phyloP scores from a whole-genome alignment of 1,140 invertebrate genomes.

The Monomorium pharaonis region DNA sequence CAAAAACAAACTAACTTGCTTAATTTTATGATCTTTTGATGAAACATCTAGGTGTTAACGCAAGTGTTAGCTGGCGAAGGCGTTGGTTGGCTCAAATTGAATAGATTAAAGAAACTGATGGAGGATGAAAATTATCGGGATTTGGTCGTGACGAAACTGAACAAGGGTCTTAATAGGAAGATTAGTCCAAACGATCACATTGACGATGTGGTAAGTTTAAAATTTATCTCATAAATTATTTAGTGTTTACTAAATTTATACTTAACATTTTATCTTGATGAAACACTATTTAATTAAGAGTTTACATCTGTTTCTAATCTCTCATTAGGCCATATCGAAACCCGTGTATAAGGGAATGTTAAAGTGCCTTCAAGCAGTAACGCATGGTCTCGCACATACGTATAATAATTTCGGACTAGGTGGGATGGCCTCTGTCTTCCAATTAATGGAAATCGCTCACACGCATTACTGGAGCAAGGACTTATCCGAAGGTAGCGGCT shows the following conservation, averaged over 20 bases:
- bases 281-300: background rate
- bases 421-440: slow-evolving; percentile 98
- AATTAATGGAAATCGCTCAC: slow-evolving; percentile 98
- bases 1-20: background rate
- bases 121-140: slow-evolving; percentile 99
- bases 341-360: slow-evolving; percentile 98
- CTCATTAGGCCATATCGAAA: slow-evolving; percentile 92
- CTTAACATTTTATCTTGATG: background rate
- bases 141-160: slow-evolving; percentile 97
- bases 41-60: slow-evolving; percentile 90
- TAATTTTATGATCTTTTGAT: slow-evolving; percentile 27
- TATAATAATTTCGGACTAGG: slow-evolving; percentile 97
- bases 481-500: slow-evolving; percentile 86
- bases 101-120: slow-evolving; percentile 97
- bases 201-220: slow-evolving; percentile 95
- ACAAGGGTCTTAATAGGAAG: slow-evolving; percentile 96
- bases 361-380: slow-evolving; percentile 95
- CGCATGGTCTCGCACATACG: slow-evolving; percentile 96
- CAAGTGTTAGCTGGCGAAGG: slow-evolving; percentile 98
- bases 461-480: slow-evolving; percentile 99
- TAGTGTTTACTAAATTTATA: background rate
- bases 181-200: slow-evolving; percentile 98
- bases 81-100: slow-evolving; percentile 98
- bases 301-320: slow-evolving; percentile 41
- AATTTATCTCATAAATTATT: background rate